Percentiles rank a stretch among this genome's conserved stretches.
phyloP scores from a whole-genome alignment of 2,113 vertebrate species.

The Gopherus flavomarginatus region DNA sequence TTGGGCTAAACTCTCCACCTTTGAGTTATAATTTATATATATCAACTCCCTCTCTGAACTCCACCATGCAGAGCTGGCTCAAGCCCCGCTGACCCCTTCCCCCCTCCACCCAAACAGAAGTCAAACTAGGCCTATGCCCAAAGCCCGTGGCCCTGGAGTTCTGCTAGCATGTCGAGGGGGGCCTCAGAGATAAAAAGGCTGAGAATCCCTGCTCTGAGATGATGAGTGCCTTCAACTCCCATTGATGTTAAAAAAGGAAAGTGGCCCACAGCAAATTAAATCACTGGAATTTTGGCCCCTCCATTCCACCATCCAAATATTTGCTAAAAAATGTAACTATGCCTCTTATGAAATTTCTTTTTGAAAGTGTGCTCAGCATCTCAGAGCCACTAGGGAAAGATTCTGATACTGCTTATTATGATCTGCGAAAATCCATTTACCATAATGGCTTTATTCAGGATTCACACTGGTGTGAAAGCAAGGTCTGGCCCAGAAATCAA shows the following conservation, averaged over 20 bases:
- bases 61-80: too few relatives aligned
- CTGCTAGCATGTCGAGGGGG: too few relatives aligned
- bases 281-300: not conserved
- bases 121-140: too few relatives aligned
- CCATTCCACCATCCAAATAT: not conserved
- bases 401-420: too few relatives aligned
- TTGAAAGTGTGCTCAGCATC: not conserved
- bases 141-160: too few relatives aligned
- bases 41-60: too few relatives aligned
- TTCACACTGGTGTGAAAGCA: not conserved
- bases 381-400: accelerated
- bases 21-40: too few relatives aligned
- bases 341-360: not conserved
- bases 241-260: not conserved
- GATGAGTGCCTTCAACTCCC: not conserved
- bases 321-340: constrained; percentile 13
- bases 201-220: not conserved
- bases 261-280: not conserved
- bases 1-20: too few relatives aligned
- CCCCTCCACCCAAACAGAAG: too few relatives aligned
- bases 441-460: not conserved
- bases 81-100: too few relatives aligned
- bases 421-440: not conserved
- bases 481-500: too few relatives aligned
- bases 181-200: not conserved